These are phyloP conservation scores for Aphelocoma coerulescens DNA, from an alignment of 2,113 vertebrate species.

Conservation along the genomic window DNA sequence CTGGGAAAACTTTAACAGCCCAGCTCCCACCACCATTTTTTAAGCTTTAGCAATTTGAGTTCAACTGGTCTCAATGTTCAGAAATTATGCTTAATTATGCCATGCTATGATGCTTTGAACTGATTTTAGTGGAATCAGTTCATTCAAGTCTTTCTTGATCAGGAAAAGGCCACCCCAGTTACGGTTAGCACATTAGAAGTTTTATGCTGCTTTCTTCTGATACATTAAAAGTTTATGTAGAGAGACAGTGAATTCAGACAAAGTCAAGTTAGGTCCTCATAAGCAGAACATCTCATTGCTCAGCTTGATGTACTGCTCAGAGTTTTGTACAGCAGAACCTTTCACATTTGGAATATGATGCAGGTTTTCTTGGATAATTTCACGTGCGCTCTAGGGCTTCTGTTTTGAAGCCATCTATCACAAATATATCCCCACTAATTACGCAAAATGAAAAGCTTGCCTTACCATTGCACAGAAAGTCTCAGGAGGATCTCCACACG, in stretches of 20 bases:
- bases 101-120: background rate
- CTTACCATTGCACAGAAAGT: slow-evolving; percentile 98
- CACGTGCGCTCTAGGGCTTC: background rate
- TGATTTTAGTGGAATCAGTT: background rate
- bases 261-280: background rate
- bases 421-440: background rate
- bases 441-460: slow-evolving; percentile 18
- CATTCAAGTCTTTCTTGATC: background rate
- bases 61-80: background rate
- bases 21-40: background rate
- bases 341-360: background rate
- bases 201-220: background rate
- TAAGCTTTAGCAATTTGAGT: background rate
- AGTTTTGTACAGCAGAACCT: background rate
- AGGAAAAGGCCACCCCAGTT: background rate
- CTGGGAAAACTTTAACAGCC: background rate
- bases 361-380: background rate
- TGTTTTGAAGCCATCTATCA: background rate
- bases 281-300: background rate
- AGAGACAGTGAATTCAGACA: background rate
- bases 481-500: slow-evolving; percentile 95
- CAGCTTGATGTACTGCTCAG: background rate
- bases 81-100: background rate
- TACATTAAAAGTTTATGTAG: background rate
- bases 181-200: rapidly evolving